Base-by-base conservation (phyloP, 2,113 vertebrate species). In the Phyllostomus hastatus region DNA sequence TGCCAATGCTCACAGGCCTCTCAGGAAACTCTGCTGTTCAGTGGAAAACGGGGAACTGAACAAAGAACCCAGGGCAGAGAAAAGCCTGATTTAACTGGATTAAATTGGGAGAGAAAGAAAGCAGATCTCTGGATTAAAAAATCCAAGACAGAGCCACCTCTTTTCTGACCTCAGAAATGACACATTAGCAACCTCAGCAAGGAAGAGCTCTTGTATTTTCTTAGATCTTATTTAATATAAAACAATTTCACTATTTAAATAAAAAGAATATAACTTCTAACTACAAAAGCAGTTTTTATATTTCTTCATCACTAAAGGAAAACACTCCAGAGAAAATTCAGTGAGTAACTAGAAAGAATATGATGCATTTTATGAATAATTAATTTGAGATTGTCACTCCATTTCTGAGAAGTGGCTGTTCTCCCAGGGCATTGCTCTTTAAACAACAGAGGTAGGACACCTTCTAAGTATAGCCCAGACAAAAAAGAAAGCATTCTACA, bases 241-340 rank as follows among this genome's bases (percentile, higher is more conserved):
- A 94, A 94, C 10, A 89, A 87, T 48, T 88, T 66, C 14, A 52
- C 43, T 43, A 61, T 54, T 80, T 61, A 69, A 82, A 66, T 38
- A 46, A 93, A 88, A 96, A 46, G 59, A 6, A 88, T 7, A 66
- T 11, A 81, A 66, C 31, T 73, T 91, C 61, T 52, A 79, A 78
- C 41, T 33, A 69, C 5, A 10, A n/a, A 67, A 61, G 54, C 11
- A 89, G 70, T n/a, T 93, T 86, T 96, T 83, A 26, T 87, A 75
- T 67, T 91, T 86, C 67, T 61, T 91, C 46, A 82, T 87, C 80
- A 70, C 17, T 61, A 82, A 83, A 91, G 17, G 38, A 95, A 96
- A 4, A 86, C 33, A 75, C 54, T 54, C 73, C n/a, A 91, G 54
- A 91, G 80, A 85, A 95, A 94, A 96, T 48, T 91, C 52, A 88